Evolutionary conservation across 2,888 invertebrate species (phyloP), one percentile per base, ranked within the genome.

Genomic region (Polia nebulosa): DNA sequence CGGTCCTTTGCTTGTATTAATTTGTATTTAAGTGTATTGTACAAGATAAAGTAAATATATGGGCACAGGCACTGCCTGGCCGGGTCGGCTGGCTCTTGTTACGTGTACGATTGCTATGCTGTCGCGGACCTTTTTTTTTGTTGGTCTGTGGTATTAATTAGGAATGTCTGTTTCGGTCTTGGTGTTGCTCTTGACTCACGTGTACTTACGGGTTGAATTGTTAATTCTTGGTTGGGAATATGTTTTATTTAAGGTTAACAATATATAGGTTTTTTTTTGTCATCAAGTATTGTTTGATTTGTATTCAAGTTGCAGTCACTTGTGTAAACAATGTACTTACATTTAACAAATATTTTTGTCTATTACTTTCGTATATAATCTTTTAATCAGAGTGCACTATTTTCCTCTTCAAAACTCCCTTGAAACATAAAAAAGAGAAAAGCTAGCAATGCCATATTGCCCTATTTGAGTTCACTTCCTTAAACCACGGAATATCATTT

Each of bases 1-100:
- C 90, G 92, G 91, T 91, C 92, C 94, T 92, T 90, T 86, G 92
- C 89, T 92, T 95, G 95, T 95, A 95, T 95, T 95, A 95, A 95
- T 95, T 95, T 95, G 95, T 95, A 95, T 95, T 95, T 94, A 95
- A 95, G 95, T 95, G 95, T 95, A 95, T 93, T 94, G 94, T 92
- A 95, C 95, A 95, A 95, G 95, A 95, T 95, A 95, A 95, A 94
- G 89, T 92, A 92, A 95, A 95, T 95, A 95, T 95, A 94, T 92
- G 93, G 90, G 90, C 89, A 88, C 91, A 88, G 78, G 85, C 89
- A 88, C 91, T 88, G 78, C 85, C 78, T 76, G 85, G 85, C 76
- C 83, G 87, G 91, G 89, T 90, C 90, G 87, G 89, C 78, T 66
- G 76, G 86, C 66, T 79, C 83, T 76, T 88, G 87, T 90, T 93